A percentile compares a stretch with the other conserved stretches of the same genome.
Evolutionary conservation across 1,140 invertebrate genomes (phyloP).

Genomic region (Homalodisca vitripennis): DNA sequence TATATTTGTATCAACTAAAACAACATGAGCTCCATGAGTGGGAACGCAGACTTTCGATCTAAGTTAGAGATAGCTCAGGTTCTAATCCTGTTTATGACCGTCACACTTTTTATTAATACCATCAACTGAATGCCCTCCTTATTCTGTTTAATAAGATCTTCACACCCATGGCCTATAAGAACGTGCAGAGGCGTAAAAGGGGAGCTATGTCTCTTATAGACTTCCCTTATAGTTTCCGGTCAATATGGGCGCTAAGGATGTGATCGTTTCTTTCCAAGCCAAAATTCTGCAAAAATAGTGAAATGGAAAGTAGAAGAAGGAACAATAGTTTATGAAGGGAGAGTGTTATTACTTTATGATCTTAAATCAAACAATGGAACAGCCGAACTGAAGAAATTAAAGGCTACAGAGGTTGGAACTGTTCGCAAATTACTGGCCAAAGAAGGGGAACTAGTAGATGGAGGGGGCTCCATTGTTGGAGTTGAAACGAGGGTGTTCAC

Average conservation of each 20-base stretch:
- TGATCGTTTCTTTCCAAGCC: slow-evolving; percentile 38
- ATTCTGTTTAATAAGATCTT: no score
- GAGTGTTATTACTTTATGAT: slow-evolving; percentile 75
- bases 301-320: slow-evolving; percentile 87
- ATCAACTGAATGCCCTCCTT: no score
- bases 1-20: no score
- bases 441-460: slow-evolving; percentile 69
- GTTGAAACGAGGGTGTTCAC: slow-evolving; percentile 73
- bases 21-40: background rate
- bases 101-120: background rate
- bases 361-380: slow-evolving; percentile 43
- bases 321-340: slow-evolving; percentile 71
- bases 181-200: background rate
- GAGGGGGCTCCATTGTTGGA: slow-evolving; percentile 64
- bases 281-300: slow-evolving; percentile 67
- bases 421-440: slow-evolving; percentile 66
- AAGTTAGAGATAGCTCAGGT: no score
- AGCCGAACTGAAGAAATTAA: slow-evolving; percentile 54
- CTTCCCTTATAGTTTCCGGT: slow-evolving; percentile 29
- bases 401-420: slow-evolving; percentile 66
- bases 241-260: slow-evolving; percentile 39
- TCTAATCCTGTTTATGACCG: no score
- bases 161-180: background rate
- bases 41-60: no score
- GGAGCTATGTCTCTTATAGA: slow-evolving; percentile 38